Evolutionary conservation across 2,113 vertebrate genomes (phyloP).

Genomic region (Athene cunicularia): DNA sequence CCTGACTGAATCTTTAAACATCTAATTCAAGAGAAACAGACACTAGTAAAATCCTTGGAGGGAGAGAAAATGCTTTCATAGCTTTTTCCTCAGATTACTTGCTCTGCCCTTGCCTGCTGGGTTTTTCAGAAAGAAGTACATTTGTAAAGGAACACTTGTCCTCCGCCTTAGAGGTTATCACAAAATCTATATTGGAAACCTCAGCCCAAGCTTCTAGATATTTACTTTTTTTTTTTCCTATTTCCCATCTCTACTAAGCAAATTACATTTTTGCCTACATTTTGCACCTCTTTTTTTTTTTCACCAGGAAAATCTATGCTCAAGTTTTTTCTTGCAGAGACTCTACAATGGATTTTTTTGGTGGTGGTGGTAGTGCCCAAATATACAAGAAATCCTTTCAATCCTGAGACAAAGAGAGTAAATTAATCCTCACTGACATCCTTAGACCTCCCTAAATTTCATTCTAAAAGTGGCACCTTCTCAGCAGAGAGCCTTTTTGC

Average conservation of each 20-base stretch:
- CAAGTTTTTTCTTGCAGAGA: background rate
- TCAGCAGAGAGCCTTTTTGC: background rate
- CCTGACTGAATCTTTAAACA: conserved; percentile 19
- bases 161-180: background rate
- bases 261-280: background rate
- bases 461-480: background rate
- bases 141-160: conserved; percentile 23
- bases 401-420: background rate
- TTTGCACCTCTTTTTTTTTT: background rate
- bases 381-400: background rate
- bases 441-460: background rate
- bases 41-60: conserved; percentile 40
- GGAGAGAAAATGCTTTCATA: conserved; percentile 39
- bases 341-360: background rate
- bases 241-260: background rate
- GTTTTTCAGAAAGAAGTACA: background rate
- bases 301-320: background rate
- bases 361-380: background rate
- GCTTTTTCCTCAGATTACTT: conserved; percentile 35
- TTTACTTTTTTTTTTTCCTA: background rate
- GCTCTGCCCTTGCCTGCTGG: background rate
- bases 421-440: background rate
- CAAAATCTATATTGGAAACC: background rate
- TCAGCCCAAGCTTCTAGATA: background rate
- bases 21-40: background rate